These are phyloP conservation scores for Ichneumoninae sp. DNA, from an alignment of 2,888 invertebrate genomes.

Conservation along the genomic window DNA sequence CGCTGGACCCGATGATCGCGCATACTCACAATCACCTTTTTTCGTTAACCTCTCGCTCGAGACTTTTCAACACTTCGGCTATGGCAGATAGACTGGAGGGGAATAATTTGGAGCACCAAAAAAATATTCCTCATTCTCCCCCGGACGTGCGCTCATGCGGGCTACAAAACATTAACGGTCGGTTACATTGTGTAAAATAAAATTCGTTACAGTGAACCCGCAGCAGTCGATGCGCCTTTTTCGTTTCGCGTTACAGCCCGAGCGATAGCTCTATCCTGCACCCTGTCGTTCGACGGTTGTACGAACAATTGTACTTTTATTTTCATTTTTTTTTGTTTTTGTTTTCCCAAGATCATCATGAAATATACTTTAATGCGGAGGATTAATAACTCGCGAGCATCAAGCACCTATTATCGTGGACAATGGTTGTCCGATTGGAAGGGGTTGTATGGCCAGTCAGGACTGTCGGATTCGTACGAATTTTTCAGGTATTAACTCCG, in stretches of 20 bases:
- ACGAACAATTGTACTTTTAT: not conserved
- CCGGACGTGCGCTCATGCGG: too few species aligned
- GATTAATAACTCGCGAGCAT: constrained; percentile 1
- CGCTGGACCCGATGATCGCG: constrained; percentile 4
- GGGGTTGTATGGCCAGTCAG: constrained; percentile 10
- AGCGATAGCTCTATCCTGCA: too few species aligned
- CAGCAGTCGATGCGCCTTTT: too few species aligned
- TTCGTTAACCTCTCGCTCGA: not conserved
- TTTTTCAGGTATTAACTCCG: constrained; percentile 66
- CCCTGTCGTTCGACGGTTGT: not conserved
- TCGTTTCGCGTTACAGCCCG: too few species aligned
- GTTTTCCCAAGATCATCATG: not conserved
- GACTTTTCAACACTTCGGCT: not conserved
- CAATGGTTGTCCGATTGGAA: constrained; percentile 30
- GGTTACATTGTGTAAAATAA: too few species aligned
- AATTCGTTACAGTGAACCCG: too few species aligned
- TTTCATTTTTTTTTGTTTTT: not conserved
- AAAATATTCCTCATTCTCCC: too few species aligned
- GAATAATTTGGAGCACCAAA: not conserved
- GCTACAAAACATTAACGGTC: too few species aligned
- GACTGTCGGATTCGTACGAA: constrained; percentile 35
- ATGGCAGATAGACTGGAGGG: not conserved
- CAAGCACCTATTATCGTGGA: constrained; percentile 23
- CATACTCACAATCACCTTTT: constrained; percentile 13
- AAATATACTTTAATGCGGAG: not conserved